Conservation (phyloP, 1,140 invertebrate species). For the Conopomorpha cramerella region DNA sequence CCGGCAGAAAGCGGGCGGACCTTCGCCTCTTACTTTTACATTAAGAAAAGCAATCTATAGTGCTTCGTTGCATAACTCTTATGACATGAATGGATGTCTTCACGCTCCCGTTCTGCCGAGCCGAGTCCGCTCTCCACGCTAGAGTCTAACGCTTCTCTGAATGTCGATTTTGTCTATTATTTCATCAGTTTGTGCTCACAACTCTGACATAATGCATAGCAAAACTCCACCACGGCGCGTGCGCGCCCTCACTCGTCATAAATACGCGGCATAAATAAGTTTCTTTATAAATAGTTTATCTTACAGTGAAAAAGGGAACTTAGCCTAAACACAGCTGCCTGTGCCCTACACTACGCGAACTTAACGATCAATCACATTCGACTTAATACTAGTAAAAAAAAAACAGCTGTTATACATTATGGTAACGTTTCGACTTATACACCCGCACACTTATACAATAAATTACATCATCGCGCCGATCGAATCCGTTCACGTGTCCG, state of each 20-base stretch:
- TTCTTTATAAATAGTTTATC: constrained; percentile 43
- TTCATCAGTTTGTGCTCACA: constrained; percentile 41
- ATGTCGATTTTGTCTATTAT: constrained; percentile 47
- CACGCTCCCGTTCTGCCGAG: constrained; percentile 1
- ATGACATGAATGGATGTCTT: constrained; percentile 2
- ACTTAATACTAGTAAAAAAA: constrained; percentile 6
- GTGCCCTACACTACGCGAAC: constrained; percentile 14
- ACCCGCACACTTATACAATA: neutral
- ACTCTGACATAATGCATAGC: constrained; percentile 47
- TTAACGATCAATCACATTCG: constrained; percentile 41
- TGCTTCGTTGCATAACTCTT: neutral
- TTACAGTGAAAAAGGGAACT: constrained; percentile 20
- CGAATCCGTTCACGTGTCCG: too few relatives aligned
- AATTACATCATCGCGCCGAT: neutral
- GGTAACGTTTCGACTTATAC: neutral
- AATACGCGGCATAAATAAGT: constrained; percentile 44
- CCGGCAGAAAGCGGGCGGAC: constrained; percentile 7
- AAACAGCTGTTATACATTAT: constrained; percentile 10
- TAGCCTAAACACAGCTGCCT: constrained; percentile 21
- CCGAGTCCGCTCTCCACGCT: neutral
- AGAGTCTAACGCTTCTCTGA: constrained; percentile 32
- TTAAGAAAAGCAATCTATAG: neutral
- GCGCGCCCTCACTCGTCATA: constrained; percentile 27
- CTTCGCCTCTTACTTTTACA: constrained; percentile 6
- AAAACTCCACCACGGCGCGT: constrained; percentile 39